phyloP scores from a whole-genome alignment of 2,113 vertebrate genomes.

The Lagopus leucura region DNA sequence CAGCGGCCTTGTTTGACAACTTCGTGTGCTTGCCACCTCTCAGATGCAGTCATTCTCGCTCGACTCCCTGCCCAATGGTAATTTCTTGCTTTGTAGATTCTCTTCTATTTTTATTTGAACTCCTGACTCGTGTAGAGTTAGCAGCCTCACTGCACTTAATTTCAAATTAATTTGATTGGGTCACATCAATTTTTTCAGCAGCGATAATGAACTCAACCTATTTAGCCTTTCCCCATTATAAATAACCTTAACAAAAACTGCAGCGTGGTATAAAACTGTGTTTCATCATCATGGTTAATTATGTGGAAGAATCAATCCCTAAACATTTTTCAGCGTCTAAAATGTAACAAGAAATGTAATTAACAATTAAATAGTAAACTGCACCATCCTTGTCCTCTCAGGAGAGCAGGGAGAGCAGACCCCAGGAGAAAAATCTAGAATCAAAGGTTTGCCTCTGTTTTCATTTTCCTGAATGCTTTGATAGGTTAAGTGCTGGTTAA shows the following conservation, averaged over 20 bases:
- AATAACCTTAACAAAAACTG: conserved; percentile 63
- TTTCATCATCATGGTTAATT: conserved; percentile 65
- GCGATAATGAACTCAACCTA: conserved; percentile 68
- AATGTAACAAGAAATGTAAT: conserved; percentile 59
- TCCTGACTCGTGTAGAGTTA: conserved; percentile 62
- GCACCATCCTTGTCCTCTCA: neutral
- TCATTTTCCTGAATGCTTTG: neutral
- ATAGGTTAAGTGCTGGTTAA: no score
- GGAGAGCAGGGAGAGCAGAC: neutral
- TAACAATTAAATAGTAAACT: conserved; percentile 49
- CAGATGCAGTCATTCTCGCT: neutral
- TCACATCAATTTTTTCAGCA: conserved; percentile 45
- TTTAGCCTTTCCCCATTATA: conserved; percentile 69
- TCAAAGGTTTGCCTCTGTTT: neutral
- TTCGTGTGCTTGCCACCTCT: neutral
- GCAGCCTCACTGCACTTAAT: conserved; percentile 67
- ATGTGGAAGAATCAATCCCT: conserved; percentile 64
- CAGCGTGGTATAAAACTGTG: conserved; percentile 20
- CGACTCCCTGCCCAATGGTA: neutral
- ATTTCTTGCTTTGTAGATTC: conserved; percentile 38
- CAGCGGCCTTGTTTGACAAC: neutral
- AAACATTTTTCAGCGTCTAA: conserved; percentile 47
- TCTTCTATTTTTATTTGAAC: conserved; percentile 53
- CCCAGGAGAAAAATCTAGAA: neutral
- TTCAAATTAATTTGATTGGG: conserved; percentile 70